Conservation (phyloP, 2,888 invertebrate genomes). For the Bruchidius siliquastri region DNA sequence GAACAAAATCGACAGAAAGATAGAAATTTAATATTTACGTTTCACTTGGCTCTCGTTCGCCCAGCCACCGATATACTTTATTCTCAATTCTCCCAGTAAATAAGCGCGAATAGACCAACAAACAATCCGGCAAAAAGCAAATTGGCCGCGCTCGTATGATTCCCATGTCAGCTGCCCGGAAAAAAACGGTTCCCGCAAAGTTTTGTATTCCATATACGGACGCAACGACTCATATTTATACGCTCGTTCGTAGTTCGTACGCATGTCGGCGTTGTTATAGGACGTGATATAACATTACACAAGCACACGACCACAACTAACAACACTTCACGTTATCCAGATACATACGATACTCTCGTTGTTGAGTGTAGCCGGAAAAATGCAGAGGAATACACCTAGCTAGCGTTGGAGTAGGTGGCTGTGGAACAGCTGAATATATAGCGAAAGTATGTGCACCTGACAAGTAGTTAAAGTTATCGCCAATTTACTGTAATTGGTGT, state of each 20-base stretch:
- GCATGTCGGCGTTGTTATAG: constrained; percentile 7
- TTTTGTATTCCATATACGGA: constrained; percentile 14
- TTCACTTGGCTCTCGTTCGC: neutral
- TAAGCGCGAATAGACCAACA: neutral
- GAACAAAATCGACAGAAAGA: neutral
- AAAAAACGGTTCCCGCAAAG: constrained; percentile 8
- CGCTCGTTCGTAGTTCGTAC: constrained; percentile 5
- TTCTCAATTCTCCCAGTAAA: neutral
- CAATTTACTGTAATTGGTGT: neutral
- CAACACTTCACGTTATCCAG: constrained; percentile 19
- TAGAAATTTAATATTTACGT: neutral
- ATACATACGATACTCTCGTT: constrained; percentile 13
- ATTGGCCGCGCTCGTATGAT: neutral
- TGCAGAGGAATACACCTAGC: constrained; percentile 3
- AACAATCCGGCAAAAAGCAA: neutral
- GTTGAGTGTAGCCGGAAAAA: constrained; percentile 9
- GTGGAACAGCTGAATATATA: neutral
- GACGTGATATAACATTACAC: constrained; percentile 19
- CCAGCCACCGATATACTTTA: neutral
- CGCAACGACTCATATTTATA: constrained; percentile 13
- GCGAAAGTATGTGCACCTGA: constrained; percentile 13
- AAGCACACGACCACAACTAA: constrained; percentile 11
- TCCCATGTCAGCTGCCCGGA: neutral
- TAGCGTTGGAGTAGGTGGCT: neutral
- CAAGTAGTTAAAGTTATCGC: constrained; percentile 11